Base-by-base conservation (phyloP, 2,888 invertebrate species). In the Choreutis nemorana region DNA sequence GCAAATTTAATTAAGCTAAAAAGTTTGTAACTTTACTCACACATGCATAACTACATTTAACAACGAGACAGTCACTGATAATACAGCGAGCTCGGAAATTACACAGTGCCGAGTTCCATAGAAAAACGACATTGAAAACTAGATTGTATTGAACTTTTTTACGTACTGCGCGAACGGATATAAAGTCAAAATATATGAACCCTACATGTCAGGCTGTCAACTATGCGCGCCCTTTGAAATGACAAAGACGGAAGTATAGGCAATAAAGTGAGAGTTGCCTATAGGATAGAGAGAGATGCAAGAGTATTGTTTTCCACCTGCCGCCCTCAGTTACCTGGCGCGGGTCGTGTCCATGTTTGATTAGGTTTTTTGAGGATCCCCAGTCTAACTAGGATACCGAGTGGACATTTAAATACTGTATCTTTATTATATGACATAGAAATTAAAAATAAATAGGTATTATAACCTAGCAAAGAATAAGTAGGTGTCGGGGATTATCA, bases 261-360 rank as follows among this genome's bases (percentile, higher is more conserved):
- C 36, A 40, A 39, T 32, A 32, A 31, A 28, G 40, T 39, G 31
- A 24, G 28, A 33, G 16, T 28, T 25, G 30, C 34, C 47, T 30
- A 44, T 44, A 37, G 42, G 66, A 44, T 61, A 40, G 53, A 71
- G 44, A 45, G 60, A 50, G 71, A 67, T 44, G 38, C 48, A 41
- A 35, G 32, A 51, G 44, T 55, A 50, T 66, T 64, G 62, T 64
- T 53, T 54, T 61, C 55, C 75, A 71, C 75, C 75, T 73, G 77
- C 66, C 46, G 44, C 41, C 55, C 49, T 64, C 72, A n/a, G n/a
- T n/a, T n/a, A 73, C 67, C 72, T 71, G 73, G 68, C 48, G 53
- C 46, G 49, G 49, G 54, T 43, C 45, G 55, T 58, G 58, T 68
- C 52, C 61, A 72, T 72, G 68, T 75, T 75, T 71, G 71, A 75